A percentile compares a stretch with the other conserved stretches of the same genome.
Evolutionary conservation across 2,113 vertebrate species (phyloP).

Genomic region (Acrocephalus arundinaceus): DNA sequence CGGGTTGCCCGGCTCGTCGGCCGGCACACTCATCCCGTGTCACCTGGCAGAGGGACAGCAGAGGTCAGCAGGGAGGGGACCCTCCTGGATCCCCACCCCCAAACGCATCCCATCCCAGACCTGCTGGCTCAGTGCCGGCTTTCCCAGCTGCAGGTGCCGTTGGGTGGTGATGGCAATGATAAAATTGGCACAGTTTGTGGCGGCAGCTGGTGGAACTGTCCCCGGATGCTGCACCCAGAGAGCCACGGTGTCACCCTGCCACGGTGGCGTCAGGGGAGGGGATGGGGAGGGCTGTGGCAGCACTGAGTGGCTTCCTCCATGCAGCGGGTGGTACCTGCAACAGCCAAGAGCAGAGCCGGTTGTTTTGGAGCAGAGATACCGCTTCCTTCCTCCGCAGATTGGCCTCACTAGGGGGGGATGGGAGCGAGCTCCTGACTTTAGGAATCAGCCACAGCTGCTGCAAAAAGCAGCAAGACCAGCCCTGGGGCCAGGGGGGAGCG

Average conservation of each 20-base stretch:
- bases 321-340: neutral
- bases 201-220: neutral
- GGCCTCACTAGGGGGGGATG: accelerated
- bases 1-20: constrained; percentile 56
- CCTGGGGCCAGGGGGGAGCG: neutral
- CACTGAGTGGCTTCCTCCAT: neutral
- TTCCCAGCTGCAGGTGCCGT: neutral
- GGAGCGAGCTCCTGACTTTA: neutral
- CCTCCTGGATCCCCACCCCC: neutral
- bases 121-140: neutral
- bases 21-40: neutral
- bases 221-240: neutral
- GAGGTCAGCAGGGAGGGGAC: neutral
- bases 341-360: neutral
- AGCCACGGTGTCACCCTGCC: neutral
- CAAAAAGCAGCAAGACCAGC: neutral
- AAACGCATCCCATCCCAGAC: neutral
- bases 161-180: neutral
- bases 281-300: neutral
- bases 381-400: neutral
- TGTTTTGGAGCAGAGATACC: neutral
- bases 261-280: neutral
- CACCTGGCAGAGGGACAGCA: neutral
- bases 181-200: accelerated
- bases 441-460: neutral